Percentiles rank a stretch among this genome's conserved stretches.
Evolutionary conservation across 1,140 invertebrate species (phyloP).

Genomic region (Eupeodes corollae): DNA sequence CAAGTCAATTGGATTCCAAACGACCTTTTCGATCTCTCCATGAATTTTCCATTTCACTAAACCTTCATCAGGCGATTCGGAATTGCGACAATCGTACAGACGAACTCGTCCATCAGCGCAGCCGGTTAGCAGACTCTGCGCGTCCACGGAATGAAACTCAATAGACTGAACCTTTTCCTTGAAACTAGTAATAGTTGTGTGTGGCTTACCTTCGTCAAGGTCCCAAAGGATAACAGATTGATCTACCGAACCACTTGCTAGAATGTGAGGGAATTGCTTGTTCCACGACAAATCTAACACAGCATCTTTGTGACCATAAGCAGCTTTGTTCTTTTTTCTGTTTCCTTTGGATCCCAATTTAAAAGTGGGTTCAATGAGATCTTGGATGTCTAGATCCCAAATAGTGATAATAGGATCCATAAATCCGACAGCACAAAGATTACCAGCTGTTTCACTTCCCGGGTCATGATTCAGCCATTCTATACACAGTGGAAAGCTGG

Average conservation of each 20-base stretch:
- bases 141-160: conserved; percentile 75
- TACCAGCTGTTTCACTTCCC: conserved; percentile 46
- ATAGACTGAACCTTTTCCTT: conserved; percentile 78
- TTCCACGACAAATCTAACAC: conserved; percentile 91
- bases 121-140: conserved; percentile 69
- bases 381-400: conserved; percentile 91
- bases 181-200: conserved; percentile 61
- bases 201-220: conserved; percentile 62
- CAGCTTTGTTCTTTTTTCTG: conserved; percentile 54
- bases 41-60: conserved; percentile 57
- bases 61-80: conserved; percentile 38
- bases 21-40: conserved; percentile 78
- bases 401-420: conserved; percentile 87
- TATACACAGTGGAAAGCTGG: conserved; percentile 78
- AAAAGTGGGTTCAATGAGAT: conserved; percentile 75
- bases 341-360: conserved; percentile 67
- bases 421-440: conserved; percentile 80
- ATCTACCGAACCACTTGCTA: conserved; percentile 89
- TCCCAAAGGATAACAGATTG: conserved; percentile 87
- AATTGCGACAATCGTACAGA: conserved; percentile 67
- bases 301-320: conserved; percentile 76
- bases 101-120: conserved; percentile 53
- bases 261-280: conserved; percentile 61
- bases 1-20: conserved; percentile 55
- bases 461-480: conserved; percentile 86